Base-by-base conservation (phyloP, 2,113 vertebrate species). In the Neogobius melanostomus region DNA sequence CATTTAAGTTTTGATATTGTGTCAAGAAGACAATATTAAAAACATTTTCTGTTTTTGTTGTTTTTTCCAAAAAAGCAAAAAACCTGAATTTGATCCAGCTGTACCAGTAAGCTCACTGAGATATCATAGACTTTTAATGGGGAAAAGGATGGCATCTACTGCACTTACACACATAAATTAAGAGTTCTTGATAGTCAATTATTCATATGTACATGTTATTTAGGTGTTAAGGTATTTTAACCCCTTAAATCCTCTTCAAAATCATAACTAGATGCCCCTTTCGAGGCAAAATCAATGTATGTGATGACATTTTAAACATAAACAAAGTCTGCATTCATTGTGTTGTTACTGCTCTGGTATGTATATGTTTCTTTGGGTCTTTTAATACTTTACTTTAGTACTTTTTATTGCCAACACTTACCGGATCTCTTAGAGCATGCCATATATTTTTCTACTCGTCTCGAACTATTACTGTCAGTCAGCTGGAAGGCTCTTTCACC, bases 401-500 rank as follows among this genome's bases (percentile, higher is more conserved):
- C 59, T 74, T 11, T 43, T 62, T 36, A 1, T 7, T 50, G 36
- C 44, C 11, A 46, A 8, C 6, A 9, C 43, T 36, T 3, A 6
- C 16, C 4, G 3, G 59, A 45, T 11, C 8, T 43, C n/a, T 48
- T 50, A 45, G 16, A 2, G 4, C 44, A 15, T 67, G 54, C 42
- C 0, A 21, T 43, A 14, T 42, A 47, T 49, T n/a, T 21, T 28
- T 28, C 57, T 1, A 46, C 11, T 59, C 21, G 57, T 65, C 21
- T 14, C 6, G 51, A 11, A 48, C 49, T n/a, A 8, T 16, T 28
- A 45, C 8, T 62, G 28, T 67, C 52, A n/a, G 44, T 74, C 68
- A 69, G 65, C 64, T 69, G 57, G 56, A 42, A 36, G 47, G 48
- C 7, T 52, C 21, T 16, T 11, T 45, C 60, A 53, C 9, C 8